Evolutionary conservation across 2,113 vertebrate genomes (phyloP).

Genomic region (Semicossyphus pulcher): DNA sequence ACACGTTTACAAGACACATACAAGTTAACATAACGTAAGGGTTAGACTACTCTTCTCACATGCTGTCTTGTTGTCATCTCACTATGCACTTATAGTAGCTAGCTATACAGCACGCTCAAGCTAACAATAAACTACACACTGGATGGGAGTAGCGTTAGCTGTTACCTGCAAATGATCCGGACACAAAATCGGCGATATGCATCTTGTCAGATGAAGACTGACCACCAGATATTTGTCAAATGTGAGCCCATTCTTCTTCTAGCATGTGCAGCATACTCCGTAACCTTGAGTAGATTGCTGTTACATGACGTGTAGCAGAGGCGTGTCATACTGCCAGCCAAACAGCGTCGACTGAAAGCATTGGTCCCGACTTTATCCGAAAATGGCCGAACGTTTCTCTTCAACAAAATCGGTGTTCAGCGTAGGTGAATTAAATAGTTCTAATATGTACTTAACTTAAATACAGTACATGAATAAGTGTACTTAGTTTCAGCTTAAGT

Average conservation of each 20-base stretch:
- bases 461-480: not conserved
- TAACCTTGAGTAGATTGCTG: slow-evolving; percentile 56
- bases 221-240: not conserved
- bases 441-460: not conserved
- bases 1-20: no score
- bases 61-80: not conserved
- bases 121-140: not conserved
- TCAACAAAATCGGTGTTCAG: not conserved
- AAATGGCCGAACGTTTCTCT: slow-evolving; percentile 7
- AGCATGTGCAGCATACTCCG: not conserved
- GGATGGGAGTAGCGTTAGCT: rapidly evolving
- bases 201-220: slow-evolving; percentile 58
- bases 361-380: slow-evolving; percentile 26
- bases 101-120: not conserved
- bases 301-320: slow-evolving; percentile 21
- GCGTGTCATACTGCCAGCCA: not conserved
- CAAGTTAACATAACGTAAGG: not conserved
- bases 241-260: slow-evolving; percentile 4
- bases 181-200: slow-evolving; percentile 91
- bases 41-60: not conserved
- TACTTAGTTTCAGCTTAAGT: not conserved
- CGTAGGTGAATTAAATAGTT: not conserved
- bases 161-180: slow-evolving; percentile 95
- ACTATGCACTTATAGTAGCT: not conserved
- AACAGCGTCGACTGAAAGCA: not conserved